phyloP scores from a whole-genome alignment of 2,888 invertebrate species.

The Nomada lathburiana region DNA sequence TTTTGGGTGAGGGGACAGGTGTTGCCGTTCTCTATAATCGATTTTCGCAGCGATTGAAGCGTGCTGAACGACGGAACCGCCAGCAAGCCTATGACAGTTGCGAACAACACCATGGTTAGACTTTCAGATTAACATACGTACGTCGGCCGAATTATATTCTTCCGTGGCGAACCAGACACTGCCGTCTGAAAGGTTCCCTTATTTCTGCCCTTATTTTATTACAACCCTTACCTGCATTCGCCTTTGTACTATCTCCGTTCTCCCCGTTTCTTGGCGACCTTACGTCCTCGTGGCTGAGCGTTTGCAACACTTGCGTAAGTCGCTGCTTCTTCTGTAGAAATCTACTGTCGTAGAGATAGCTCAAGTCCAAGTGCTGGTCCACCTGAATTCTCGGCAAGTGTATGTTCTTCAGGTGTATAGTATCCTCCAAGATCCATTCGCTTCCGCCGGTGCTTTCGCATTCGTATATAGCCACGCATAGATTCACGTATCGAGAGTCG shows the following conservation, averaged over 20 bases:
- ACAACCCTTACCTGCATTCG: constrained; percentile 81
- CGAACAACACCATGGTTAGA: not conserved
- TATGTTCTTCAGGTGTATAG: constrained; percentile 96
- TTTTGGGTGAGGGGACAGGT: constrained; percentile 96
- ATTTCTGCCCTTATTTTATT: not conserved
- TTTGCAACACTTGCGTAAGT: constrained; percentile 92
- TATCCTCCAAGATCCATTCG: constrained; percentile 97
- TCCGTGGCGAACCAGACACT: not conserved
- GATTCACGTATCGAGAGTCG: constrained; percentile 93
- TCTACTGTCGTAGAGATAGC: constrained; percentile 92
- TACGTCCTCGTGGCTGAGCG: constrained; percentile 91
- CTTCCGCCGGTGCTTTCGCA: constrained; percentile 99
- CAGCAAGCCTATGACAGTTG: constrained; percentile 86
- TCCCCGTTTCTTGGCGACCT: constrained; percentile 86
- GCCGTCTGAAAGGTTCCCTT: not conserved
- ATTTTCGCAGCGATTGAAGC: constrained; percentile 93
- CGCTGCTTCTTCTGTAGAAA: constrained; percentile 93
- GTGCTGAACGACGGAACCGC: constrained; percentile 97
- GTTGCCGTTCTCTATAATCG: constrained; percentile 96
- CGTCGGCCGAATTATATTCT: too few species aligned
- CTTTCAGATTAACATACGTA: not conserved
- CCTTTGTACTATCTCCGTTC: constrained; percentile 85
- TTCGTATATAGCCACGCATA: constrained; percentile 98
- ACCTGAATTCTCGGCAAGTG: constrained; percentile 93
- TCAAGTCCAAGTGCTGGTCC: constrained; percentile 93